Evolutionary conservation across 2,797 vertebrate genomes (phyloP), one percentile per base, ranked within the genome.

Genomic region (Danio albolineatus): DNA sequence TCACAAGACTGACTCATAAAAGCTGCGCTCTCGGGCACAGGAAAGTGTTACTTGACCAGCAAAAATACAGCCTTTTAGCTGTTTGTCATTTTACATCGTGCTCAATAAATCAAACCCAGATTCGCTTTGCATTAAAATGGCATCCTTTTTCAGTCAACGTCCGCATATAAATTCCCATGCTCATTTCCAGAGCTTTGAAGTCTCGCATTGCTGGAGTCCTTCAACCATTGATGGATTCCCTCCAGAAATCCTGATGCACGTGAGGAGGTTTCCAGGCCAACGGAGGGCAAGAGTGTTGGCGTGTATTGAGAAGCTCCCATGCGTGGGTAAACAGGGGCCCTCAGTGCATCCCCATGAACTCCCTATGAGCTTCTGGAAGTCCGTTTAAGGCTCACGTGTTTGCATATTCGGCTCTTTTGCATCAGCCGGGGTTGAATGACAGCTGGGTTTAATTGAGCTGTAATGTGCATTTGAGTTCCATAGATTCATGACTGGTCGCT

Each of bases 211-310:
- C 48, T 57, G 48, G 43, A 83, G 46, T 65, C 61, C 43, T 49
- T 81, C 17, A 78, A 81, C 17, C 64, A 56, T 69, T 76, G 48
- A 60, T 4, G 60, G 13, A 66, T 83, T 81, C 75, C 75, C 70
- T 76, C 38, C 60, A 76, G 80, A 79, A 57, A 64, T 80, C 57
- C 19, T 8, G 46, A 60, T 38, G 65, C 56, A 64, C 41, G 19
- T 57, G 86, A 87, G 88, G 88, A 88, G 90, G 93, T 94, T 94
- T 92, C 93, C 92, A 88, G 88, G 91, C 92, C 93, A 91, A 94
- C 92, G 78, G 89, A 87, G 88, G 90, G 89, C 88, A 90, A 91
- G 90, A 87, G 84, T 84, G 73, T 83, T 91, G 88, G 89, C 89
- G 87, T 90, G 90, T 89, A 93, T 94, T 94, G 92, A 90, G 89